A percentile compares a stretch with the other conserved stretches of the same genome.
phyloP scores from a whole-genome alignment of 1,140 invertebrate genomes.

The Heliconius nattereri region DNA sequence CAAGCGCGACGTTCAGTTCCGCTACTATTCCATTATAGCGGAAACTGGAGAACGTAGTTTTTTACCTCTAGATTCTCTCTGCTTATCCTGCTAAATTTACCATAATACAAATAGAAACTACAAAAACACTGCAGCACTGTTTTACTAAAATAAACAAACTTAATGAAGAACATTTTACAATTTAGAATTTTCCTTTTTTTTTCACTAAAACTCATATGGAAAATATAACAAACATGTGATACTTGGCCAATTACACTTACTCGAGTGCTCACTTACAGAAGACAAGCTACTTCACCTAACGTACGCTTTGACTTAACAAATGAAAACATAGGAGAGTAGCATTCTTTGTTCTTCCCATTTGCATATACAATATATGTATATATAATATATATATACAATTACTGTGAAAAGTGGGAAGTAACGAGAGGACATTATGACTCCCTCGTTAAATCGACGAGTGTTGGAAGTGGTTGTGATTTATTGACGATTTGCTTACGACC shows the following conservation, averaged over 20 bases:
- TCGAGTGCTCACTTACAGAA: conserved; percentile 23
- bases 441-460: conserved; percentile 56
- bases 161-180: too few species aligned
- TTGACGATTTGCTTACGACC: conserved; percentile 56
- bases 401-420: background rate
- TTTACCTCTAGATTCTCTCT: too few species aligned
- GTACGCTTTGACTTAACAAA: conserved; percentile 25
- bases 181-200: too few species aligned
- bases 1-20: too few species aligned
- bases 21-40: too few species aligned
- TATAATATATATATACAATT: conserved; percentile 8
- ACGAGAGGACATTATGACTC: conserved; percentile 41
- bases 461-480: conserved; percentile 55
- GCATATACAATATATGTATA: too few species aligned
- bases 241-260: conserved; percentile 15
- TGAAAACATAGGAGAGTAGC: conserved; percentile 20
- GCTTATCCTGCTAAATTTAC: too few species aligned
- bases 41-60: too few species aligned
- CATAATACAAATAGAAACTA: too few species aligned
- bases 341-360: conserved; percentile 19
- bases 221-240: conserved; percentile 9
- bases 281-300: conserved; percentile 19
- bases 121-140: too few species aligned
- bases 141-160: too few species aligned
- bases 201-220: background rate